Conservation (phyloP, 2,888 invertebrate species). For the Meloe dianella region DNA sequence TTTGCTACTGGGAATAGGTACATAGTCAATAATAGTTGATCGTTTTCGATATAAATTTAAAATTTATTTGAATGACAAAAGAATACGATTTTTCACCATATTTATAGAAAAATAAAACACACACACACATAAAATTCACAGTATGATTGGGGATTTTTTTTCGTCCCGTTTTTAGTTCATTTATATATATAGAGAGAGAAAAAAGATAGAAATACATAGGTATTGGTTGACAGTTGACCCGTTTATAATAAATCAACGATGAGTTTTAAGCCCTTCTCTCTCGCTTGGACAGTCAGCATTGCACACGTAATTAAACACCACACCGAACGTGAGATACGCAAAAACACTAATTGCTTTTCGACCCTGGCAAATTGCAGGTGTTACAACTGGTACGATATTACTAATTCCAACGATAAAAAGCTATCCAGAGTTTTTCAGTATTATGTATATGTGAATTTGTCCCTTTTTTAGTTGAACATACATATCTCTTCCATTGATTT, state of each 20-base stretch:
- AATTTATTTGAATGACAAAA: conserved; percentile 3
- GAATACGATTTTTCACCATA: background rate
- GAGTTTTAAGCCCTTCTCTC: conserved; percentile 42
- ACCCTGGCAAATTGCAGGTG: conserved; percentile 59
- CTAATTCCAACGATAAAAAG: conserved; percentile 46
- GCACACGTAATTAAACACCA: conserved; percentile 55
- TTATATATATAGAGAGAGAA: conserved; percentile 1
- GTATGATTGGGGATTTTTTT: background rate
- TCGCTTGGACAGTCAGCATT: conserved; percentile 39
- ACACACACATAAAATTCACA: background rate
- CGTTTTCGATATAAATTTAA: conserved; percentile 5
- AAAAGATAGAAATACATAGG: conserved; percentile 17
- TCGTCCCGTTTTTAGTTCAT: background rate
- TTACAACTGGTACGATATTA: conserved; percentile 56
- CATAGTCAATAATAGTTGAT: background rate
- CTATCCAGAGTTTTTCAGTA: background rate
- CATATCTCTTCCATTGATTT: background rate
- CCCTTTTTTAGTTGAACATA: background rate
- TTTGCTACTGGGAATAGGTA: background rate
- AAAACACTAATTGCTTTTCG: conserved; percentile 60
- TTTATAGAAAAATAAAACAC: background rate
- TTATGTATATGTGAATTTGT: background rate
- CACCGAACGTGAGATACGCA: conserved; percentile 58
- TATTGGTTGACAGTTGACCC: conserved; percentile 49
- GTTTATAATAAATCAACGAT: conserved; percentile 57